Evolutionary conservation across 2,888 invertebrate species (phyloP).

Genomic region (Stegophylla sp.): DNA sequence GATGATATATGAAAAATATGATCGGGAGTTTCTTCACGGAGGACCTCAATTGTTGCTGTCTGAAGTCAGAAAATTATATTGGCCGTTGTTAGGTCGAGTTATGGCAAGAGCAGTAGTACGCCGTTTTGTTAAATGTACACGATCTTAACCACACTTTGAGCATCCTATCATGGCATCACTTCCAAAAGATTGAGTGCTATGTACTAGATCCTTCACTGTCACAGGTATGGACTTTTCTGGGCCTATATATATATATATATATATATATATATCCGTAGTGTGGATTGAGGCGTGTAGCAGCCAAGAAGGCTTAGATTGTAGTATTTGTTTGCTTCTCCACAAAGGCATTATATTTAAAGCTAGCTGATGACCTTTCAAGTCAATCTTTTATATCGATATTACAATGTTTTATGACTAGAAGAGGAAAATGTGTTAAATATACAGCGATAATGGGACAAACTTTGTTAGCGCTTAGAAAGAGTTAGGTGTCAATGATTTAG

Average conservation of each 20-base stretch:
- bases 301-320: not conserved
- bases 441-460: slow-evolving; percentile 7
- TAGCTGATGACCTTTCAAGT: not conserved
- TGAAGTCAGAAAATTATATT: not conserved
- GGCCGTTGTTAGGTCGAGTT: not conserved
- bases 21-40: slow-evolving; percentile 10
- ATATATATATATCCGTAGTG: not conserved
- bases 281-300: not conserved
- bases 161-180: slow-evolving; percentile 12
- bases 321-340: slow-evolving; percentile 9
- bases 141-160: not conserved
- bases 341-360: not conserved
- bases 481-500: not conserved
- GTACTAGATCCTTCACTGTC: not conserved
- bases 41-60: slow-evolving; percentile 12
- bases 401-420: slow-evolving; percentile 13
- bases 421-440: slow-evolving; percentile 5
- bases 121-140: slow-evolving; percentile 10
- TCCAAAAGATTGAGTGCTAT: not conserved
- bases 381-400: not conserved
- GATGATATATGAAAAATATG: slow-evolving; percentile 12
- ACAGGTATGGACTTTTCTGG: slow-evolving; percentile 4
- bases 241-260: not conserved
- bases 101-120: not conserved
- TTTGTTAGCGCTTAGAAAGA: not conserved